These are phyloP conservation scores for Amaurobius ferox DNA, from an alignment of 2,888 invertebrate species.

Conservation along the genomic window DNA sequence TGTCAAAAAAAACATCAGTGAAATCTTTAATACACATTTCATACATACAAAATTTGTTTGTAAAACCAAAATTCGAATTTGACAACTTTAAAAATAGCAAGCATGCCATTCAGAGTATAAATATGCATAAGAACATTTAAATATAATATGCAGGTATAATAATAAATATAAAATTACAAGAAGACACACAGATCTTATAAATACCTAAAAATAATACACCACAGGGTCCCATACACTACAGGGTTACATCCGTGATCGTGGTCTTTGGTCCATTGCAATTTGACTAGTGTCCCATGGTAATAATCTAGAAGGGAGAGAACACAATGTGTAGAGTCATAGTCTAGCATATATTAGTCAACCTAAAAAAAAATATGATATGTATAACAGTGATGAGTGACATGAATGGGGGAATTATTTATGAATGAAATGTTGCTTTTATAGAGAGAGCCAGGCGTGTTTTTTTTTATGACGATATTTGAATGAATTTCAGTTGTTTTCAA, in stretches of 20 bases:
- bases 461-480: too few relatives aligned
- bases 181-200: not conserved
- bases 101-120: not conserved
- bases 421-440: too few relatives aligned
- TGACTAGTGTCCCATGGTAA: slow-evolving; percentile 56
- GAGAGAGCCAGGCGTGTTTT: too few relatives aligned
- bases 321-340: slow-evolving; percentile 91
- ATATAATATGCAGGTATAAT: too few relatives aligned
- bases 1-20: too few relatives aligned
- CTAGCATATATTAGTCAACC: slow-evolving; percentile 88
- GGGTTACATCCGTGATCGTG: not conserved
- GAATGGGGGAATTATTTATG: too few relatives aligned
- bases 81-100: not conserved
- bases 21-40: too few relatives aligned
- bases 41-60: too few relatives aligned
- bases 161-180: not conserved
- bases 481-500: too few relatives aligned
- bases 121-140: not conserved
- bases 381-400: too few relatives aligned
- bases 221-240: not conserved
- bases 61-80: too few relatives aligned
- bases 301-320: slow-evolving; percentile 85
- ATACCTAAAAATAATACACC: not conserved
- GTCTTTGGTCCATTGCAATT: slow-evolving; percentile 6
- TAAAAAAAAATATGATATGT: slow-evolving; percentile 77